Evolutionary conservation across 2,888 invertebrate genomes (phyloP), one percentile per base, ranked within the genome.

Genomic region (Xestia rhomboidea): DNA sequence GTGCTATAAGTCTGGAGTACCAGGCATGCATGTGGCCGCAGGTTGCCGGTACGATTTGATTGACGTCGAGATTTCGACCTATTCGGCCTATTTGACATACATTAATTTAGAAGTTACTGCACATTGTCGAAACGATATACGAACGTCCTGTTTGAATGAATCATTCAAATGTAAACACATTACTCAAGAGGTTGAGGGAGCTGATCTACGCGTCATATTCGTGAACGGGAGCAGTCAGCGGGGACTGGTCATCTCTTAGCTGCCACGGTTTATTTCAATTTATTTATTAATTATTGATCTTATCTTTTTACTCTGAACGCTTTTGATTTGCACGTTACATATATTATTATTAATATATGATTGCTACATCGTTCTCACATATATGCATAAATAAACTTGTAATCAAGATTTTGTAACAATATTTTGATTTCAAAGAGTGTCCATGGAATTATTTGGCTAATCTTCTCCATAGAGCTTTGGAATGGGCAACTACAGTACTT

Each of bases 1-100:
- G 60, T 60, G 51, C 62, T 76, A 67, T 63, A 69, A 73, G 64
- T 44, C 34, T 18, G 41, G 24, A 30, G 73, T 13, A 77, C 73
- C 73, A 81, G 81, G 81, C 68, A 60, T 69, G 77, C 77, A 74
- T 78, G 72, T 46, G 34, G 63, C 46, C 63, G 87, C 71, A 70
- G 54, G 69, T 57, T 38, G 51, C 15, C 24, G 30, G 1, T 30
- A 34, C 27, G 62, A 70, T 69, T 73, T 44, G 67, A 82, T 69
- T 73, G 67, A 38, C 41, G 21, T 24, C 34, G 6, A 67, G 49
- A 67, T 11, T 27, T n/a, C 34, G 11, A 44, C n/a, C 18, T 72
- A 24, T 18, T 30, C 34, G 27, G 34, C 62, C 24, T 62, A 30
- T 51, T 7, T 41, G 18, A 41, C 21, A 72, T 13, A 34, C 4